Evolutionary conservation across 2,888 invertebrate species (phyloP), one percentile per base, ranked within the genome.

Genomic region (Andricus quercusramuli): DNA sequence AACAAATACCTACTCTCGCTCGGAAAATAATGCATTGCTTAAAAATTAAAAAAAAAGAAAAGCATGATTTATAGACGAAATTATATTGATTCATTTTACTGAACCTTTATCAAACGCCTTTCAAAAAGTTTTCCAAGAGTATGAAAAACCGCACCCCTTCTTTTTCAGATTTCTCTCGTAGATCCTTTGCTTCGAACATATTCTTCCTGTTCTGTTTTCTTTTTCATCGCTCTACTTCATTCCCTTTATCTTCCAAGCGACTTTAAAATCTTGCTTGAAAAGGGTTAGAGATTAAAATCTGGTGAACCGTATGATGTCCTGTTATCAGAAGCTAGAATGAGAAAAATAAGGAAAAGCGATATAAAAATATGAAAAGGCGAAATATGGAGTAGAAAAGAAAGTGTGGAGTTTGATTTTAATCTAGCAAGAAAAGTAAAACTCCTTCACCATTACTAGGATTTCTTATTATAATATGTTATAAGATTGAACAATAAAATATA

Each of bases 201-300:
- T 68, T 56, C 3, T 56, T 56, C 74, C 25, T n/a, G n/a, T n/a
- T n/a, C n/a, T n/a, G 51, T 70, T 51, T 56, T 74, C 32, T 32
- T 74, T 74, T 13, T n/a, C 11, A 56, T 51, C 20, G n/a, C n/a
- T 74, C 32, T 56, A n/a, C 56, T 37, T 51, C 32, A 32, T 64
- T 29, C 56, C 32, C 32, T 74, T 74, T 11, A 56, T 74, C n/a
- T 59, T 56, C 15, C 32, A 20, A 32, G 20, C 29, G 56, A n/a
- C 32, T 74, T 56, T 29, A 74, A 74, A 74, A 56, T 56, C 74
- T 56, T 74, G 20, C 37, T 56, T n/a, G 74, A 22, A 56, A 70
- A 70, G 51, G 29, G 51, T 32, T 56, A 56, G 56, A 74, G 74
- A 74, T 74, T 74, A 74, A 74, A 74, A 74, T 74, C 74, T 74